Conservation (phyloP, 2,113 vertebrate genomes). For the Nerophis ophidion region DNA sequence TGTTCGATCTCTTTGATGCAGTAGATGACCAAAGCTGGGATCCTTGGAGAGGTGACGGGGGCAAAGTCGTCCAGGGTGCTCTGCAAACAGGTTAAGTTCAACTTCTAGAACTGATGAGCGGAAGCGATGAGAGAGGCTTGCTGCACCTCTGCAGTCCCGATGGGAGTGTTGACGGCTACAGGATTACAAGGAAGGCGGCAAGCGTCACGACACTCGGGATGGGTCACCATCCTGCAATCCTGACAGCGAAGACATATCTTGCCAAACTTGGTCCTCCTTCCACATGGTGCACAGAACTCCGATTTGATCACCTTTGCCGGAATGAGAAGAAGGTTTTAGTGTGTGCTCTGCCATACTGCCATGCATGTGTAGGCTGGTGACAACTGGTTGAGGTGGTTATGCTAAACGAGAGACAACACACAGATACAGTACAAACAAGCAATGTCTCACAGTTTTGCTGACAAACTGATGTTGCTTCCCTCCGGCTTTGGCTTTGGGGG, state of each 20-base stretch:
- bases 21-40: conserved; percentile 82
- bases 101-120: background rate
- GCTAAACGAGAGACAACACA: background rate
- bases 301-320: conserved; percentile 85
- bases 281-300: conserved; percentile 82
- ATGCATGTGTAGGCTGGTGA: no score
- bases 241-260: conserved; percentile 85
- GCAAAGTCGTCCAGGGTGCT: conserved; percentile 81
- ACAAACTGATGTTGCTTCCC: conserved; percentile 82
- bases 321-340: background rate
- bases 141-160: conserved; percentile 74
- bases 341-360: no score
- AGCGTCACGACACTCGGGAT: conserved; percentile 83
- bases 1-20: conserved; percentile 91
- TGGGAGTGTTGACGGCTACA: conserved; percentile 70
- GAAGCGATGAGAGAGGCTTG: background rate
- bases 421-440: background rate
- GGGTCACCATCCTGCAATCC: conserved; percentile 80
- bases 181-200: conserved; percentile 86
- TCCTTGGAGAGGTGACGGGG: conserved; percentile 79
- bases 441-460: conserved; percentile 78
- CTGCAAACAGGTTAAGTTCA: conserved; percentile 53
- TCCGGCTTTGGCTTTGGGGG: conserved; percentile 63
- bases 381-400: no score
- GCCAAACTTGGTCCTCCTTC: conserved; percentile 87